Evolutionary conservation across 2,113 vertebrate genomes (phyloP), one percentile per base, ranked within the genome.

Genomic region (Sitta europaea): DNA sequence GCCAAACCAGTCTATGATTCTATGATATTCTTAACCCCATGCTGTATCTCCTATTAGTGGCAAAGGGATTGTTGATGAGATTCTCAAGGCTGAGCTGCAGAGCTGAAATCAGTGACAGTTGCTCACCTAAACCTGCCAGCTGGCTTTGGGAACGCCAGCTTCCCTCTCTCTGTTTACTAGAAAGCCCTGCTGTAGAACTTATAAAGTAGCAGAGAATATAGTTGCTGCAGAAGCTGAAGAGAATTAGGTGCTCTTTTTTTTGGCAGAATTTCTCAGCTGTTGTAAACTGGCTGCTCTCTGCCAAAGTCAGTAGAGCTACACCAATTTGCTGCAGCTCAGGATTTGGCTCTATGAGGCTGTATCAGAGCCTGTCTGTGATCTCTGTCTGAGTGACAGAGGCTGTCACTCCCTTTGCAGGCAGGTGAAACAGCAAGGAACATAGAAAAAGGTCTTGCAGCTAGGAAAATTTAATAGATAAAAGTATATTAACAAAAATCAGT

Each of bases 381-480:
- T n/a, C n/a, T n/a, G n/a, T n/a, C n/a, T n/a, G n/a, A n/a, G n/a
- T n/a, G n/a, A n/a, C n/a, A n/a, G n/a, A n/a, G n/a, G n/a, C n/a
- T 67, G 38, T 58, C 3, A 2, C 58, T 94, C 55, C 50, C 35
- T 50, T 73, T 91, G 50, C 47, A 91, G 48, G 35, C 47, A 83
- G 58, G 48, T 81, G 70, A 94, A 93, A 53, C 38, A 21, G 24
- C 59, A 68, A 47, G 92, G 76, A 81, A 75, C 86, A 73, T 54
- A 72, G 63, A 96, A 90, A 42, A 77, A 93, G 38, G 73, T 92
- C 29, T 45, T 83, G 63, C 73, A 65, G 58, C 35, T 55, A 38
- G 19, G 35, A 33, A 10, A 84, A 76, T 93, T 95, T 78, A 94
- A 84, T 89, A 90, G 65, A 61, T 90, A 86, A 87, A 91, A 72